Conservation (phyloP, 2,888 invertebrate genomes). For the Caenorhabditis zanzibari region DNA sequence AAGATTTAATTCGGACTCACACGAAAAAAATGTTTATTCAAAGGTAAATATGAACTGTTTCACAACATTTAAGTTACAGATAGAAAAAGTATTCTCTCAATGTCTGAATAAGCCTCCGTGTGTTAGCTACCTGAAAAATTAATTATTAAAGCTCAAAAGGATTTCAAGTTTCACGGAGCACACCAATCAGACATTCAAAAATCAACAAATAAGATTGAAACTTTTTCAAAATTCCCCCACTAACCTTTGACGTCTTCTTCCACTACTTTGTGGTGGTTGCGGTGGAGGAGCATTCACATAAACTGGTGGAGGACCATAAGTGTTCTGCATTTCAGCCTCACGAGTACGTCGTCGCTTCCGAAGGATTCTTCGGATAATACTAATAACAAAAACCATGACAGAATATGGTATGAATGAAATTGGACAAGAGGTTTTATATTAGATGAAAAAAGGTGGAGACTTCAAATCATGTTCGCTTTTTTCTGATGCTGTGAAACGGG, state of each 20-base stretch:
- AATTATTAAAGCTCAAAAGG: too few species aligned
- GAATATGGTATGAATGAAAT: background rate
- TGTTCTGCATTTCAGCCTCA: background rate
- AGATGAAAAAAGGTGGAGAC: constrained; percentile 14
- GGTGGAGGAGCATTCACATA: constrained; percentile 12
- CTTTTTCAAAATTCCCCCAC: too few species aligned
- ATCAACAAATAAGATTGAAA: too few species aligned
- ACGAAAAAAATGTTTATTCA: too few species aligned
- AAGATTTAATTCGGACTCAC: too few species aligned
- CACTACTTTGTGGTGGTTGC: background rate
- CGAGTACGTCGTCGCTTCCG: constrained; percentile 6
- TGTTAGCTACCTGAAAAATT: too few species aligned
- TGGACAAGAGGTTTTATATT: constrained; percentile 11
- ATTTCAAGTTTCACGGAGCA: too few species aligned
- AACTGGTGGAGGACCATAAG: background rate
- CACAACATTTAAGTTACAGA: too few species aligned
- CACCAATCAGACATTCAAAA: too few species aligned
- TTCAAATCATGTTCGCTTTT: background rate
- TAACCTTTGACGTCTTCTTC: background rate
- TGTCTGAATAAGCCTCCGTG: too few species aligned
- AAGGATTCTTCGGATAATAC: constrained; percentile 15
- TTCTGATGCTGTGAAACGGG: background rate
- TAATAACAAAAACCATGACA: constrained; percentile 5
- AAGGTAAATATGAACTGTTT: too few species aligned
- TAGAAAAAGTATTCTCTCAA: too few species aligned